Conservation (phyloP, 2,888 invertebrate species). For the Epinotia bilunana region DNA sequence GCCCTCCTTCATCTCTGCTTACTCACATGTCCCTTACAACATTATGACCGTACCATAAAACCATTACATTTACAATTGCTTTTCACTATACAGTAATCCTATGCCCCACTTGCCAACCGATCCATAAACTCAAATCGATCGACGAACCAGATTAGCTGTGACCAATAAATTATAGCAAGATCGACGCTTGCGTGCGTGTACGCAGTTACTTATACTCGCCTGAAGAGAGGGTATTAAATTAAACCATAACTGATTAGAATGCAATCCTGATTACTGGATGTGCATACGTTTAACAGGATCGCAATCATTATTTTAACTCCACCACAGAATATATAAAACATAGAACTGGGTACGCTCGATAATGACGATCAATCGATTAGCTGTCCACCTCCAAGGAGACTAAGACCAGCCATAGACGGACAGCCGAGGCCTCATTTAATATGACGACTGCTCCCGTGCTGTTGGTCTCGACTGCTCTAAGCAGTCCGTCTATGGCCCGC, state of each 20-base stretch:
- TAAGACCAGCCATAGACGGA: too few species aligned
- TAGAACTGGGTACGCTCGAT: too few species aligned
- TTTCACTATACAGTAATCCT: conserved; percentile 12
- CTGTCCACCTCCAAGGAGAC: too few species aligned
- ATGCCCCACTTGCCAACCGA: conserved; percentile 22
- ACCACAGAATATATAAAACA: too few species aligned
- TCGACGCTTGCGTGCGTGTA: conserved; percentile 25
- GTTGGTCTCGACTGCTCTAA: too few species aligned
- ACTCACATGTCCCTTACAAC: not conserved
- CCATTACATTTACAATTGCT: conserved; percentile 2
- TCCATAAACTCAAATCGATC: conserved; percentile 9
- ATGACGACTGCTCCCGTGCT: too few species aligned
- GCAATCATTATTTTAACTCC: not conserved
- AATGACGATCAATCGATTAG: too few species aligned
- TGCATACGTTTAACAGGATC: not conserved
- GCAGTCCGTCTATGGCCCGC: too few species aligned
- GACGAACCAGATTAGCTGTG: conserved; percentile 21
- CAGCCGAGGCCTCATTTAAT: too few species aligned
- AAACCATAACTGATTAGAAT: conserved; percentile 16
- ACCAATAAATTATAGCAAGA: conserved; percentile 27
- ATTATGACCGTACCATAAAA: not conserved
- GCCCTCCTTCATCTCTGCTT: not conserved
- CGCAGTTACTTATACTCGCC: conserved; percentile 12
- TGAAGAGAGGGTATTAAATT: not conserved
- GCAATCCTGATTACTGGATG: not conserved